These are phyloP conservation scores for Pyxicephalus adspersus DNA, from an alignment of 2,113 vertebrate species.

Conservation along the genomic window DNA sequence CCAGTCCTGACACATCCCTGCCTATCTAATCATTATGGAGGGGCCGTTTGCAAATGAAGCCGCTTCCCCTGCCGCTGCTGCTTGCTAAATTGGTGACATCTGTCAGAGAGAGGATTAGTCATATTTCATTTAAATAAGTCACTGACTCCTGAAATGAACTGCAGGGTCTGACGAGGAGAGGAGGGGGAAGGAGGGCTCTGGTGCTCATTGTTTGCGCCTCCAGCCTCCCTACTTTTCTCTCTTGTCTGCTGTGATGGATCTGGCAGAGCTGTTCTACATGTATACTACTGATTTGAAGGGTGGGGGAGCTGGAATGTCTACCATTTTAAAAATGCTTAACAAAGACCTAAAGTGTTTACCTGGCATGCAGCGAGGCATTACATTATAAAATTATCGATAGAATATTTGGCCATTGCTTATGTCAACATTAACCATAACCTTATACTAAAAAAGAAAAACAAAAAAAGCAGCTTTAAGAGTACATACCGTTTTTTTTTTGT, in stretches of 20 bases:
- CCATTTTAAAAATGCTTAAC: constrained; percentile 30
- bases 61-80: constrained; percentile 41
- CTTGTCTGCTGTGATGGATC: constrained; percentile 51
- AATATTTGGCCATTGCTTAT: too few relatives aligned
- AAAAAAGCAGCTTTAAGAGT: too few relatives aligned
- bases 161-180: constrained; percentile 44
- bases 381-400: too few relatives aligned
- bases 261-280: constrained; percentile 51
- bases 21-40: constrained; percentile 55
- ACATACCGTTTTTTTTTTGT: too few relatives aligned
- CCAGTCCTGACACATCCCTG: constrained; percentile 21
- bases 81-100: constrained; percentile 58
- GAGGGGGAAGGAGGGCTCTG: constrained; percentile 34
- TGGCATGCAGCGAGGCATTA: neutral
- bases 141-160: constrained; percentile 55
- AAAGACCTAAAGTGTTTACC: constrained; percentile 15
- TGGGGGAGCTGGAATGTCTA: constrained; percentile 33
- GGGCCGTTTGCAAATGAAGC: constrained; percentile 47
- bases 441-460: too few relatives aligned
- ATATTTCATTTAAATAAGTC: constrained; percentile 58
- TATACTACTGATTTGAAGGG: constrained; percentile 30
- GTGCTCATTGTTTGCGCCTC: constrained; percentile 57
- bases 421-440: too few relatives aligned
- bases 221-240: constrained; percentile 55
- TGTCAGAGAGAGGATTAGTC: constrained; percentile 58